Evolutionary conservation across 2,113 vertebrate species (phyloP), one percentile per base, ranked within the genome.

Genomic region (Mesocricetus auratus): DNA sequence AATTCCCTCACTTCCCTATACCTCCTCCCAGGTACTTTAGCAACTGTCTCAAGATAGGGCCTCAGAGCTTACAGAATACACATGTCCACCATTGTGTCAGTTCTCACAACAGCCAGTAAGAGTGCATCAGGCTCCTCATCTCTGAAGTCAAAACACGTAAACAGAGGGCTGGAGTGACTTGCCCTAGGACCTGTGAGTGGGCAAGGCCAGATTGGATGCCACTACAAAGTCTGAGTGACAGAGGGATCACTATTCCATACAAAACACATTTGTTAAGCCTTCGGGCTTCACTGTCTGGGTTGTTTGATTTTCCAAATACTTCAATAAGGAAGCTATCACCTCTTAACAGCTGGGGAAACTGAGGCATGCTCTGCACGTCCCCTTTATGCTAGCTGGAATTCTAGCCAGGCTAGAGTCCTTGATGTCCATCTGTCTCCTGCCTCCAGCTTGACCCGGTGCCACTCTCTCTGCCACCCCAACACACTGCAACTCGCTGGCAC

Each of bases 401-500:
- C 7, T 8, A 31, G 75, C 66, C 42, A 39, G 60, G 33, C 16
- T 74, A 47, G 39, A 58, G 0, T 36, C 36, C 19, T 0, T 0
- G 4, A 24, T 47, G 29, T 9, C 10, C 9, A 24, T n/a, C 21
- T 39, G 7, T 11, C 66, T 22, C 26, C 60, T 12, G 42, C 26
- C 73, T n/a, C 53, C 66, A 81, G 17, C 19, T 1, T 33, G 39
- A 33, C 56, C 91, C 36, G 24, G 31, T 2, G 1, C 15, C 3
- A 1, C 24, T 8, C 17, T 79, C 69, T 73, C 31, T 26, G 12
- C 50, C 0, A 33, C 33, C 36, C 74, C 62, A 8, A 3, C 79
- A 36, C 17, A 33, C 12, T 10, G 42, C 21, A 3, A 19, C 36
- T 6, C 1, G 0, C 15, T n/a, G 7, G 6, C 7, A 50, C 16